These are phyloP conservation scores for Aselliscus stoliczkanus DNA, from an alignment of 2,797 vertebrate genomes.

Conservation along the genomic window DNA sequence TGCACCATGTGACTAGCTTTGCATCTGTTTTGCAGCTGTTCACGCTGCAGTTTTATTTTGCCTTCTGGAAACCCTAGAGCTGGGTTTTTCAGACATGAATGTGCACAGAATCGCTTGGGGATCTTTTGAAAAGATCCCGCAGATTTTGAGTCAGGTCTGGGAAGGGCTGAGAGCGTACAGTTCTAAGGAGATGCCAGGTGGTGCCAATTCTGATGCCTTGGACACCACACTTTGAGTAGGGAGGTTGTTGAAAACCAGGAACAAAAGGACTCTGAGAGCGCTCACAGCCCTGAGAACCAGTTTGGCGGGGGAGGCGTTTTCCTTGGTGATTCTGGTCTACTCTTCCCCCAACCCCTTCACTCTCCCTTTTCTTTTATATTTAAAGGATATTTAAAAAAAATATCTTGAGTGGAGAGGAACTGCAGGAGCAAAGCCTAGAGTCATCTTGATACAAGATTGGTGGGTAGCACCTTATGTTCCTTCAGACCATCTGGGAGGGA, in stretches of 20 bases:
- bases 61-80: constrained; percentile 44
- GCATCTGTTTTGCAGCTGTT: constrained; percentile 81
- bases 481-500: constrained; percentile 67
- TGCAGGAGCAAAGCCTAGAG: constrained; percentile 65
- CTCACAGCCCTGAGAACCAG: neutral
- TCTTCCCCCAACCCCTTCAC: neutral
- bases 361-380: constrained; percentile 5
- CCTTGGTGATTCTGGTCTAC: neutral
- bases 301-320: neutral
- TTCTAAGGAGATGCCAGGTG: neutral
- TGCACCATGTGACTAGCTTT: constrained; percentile 1
- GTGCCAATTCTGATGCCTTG: neutral
- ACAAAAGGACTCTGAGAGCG: constrained; percentile 46
- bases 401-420: constrained; percentile 66
- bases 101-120: neutral
- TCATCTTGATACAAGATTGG: neutral
- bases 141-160: neutral
- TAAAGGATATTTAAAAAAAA: too few relatives aligned
- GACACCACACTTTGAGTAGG: neutral
- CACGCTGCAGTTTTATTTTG: constrained; percentile 21
- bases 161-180: neutral
- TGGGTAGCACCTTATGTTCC: constrained; percentile 49
- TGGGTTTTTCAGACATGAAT: neutral
- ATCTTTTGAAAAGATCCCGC: constrained; percentile 29
- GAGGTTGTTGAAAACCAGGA: constrained; percentile 40